These are phyloP conservation scores for Agrotis clavis DNA, from an alignment of 2,888 invertebrate species.

Conservation along the genomic window DNA sequence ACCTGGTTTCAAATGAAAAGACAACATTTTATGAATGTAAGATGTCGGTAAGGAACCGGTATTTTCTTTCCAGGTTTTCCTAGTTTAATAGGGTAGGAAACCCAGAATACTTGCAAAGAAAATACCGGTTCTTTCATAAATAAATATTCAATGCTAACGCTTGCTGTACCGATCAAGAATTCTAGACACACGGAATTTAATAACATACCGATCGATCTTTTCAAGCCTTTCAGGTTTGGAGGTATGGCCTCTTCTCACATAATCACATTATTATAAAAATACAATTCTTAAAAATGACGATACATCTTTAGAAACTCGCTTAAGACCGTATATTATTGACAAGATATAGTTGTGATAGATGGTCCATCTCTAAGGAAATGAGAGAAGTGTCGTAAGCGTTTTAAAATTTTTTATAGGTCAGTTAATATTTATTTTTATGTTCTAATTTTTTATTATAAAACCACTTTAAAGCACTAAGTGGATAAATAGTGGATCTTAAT, in stretches of 20 bases:
- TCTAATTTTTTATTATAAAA: too few species aligned
- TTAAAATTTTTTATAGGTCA: neutral
- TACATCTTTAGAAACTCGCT: slow-evolving; percentile 32
- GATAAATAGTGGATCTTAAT: too few species aligned
- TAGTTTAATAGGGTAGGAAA: neutral
- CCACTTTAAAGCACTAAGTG: too few species aligned
- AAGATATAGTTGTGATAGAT: slow-evolving; percentile 33
- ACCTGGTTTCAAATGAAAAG: neutral
- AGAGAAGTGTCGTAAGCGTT: neutral
- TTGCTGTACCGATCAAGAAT: slow-evolving; percentile 9
- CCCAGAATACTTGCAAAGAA: neutral
- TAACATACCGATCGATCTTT: slow-evolving; percentile 44
- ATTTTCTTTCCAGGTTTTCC: too few species aligned
- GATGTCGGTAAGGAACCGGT: too few species aligned
- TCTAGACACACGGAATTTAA: slow-evolving; percentile 39
- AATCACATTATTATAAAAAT: slow-evolving; percentile 8
- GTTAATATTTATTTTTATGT: neutral
- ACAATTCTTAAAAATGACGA: slow-evolving; percentile 15
- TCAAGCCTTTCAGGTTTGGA: slow-evolving; percentile 27
- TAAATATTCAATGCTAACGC: neutral
- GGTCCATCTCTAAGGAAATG: neutral
- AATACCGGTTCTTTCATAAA: neutral
- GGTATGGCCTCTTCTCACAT: neutral
- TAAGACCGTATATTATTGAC: slow-evolving; percentile 10
- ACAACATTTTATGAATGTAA: too few species aligned